Percentiles rank a stretch among this genome's conserved stretches.
These are phyloP conservation scores for Procambarus clarkii DNA, from an alignment of 1,140 invertebrate genomes.

Conservation along the genomic window DNA sequence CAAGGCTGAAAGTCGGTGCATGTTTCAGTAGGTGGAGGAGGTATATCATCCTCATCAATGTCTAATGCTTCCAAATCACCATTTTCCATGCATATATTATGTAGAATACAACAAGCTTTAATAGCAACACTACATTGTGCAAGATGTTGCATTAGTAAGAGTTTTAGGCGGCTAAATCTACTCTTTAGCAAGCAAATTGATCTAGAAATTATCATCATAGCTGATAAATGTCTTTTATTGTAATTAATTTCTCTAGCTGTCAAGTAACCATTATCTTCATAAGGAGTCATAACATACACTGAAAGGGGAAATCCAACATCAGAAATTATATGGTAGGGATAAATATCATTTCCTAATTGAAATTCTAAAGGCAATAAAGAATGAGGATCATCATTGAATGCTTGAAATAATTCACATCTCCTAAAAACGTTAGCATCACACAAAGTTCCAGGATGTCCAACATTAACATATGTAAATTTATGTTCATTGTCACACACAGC, in stretches of 20 bases:
- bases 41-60: constrained; percentile 40
- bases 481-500: constrained; percentile 52
- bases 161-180: constrained; percentile 36
- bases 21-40: not conserved
- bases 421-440: constrained; percentile 44
- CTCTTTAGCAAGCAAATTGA: constrained; percentile 31
- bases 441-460: constrained; percentile 54
- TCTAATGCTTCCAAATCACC: constrained; percentile 16
- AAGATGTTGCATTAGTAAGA: constrained; percentile 56
- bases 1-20: not conserved
- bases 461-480: constrained; percentile 56
- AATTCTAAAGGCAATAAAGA: constrained; percentile 44
- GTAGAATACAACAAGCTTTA: constrained; percentile 59
- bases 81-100: constrained; percentile 51
- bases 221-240: constrained; percentile 27
- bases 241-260: constrained; percentile 19
- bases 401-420: constrained; percentile 48
- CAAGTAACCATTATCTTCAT: constrained; percentile 24
- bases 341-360: not conserved
- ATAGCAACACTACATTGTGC: constrained; percentile 58
- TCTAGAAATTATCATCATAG: constrained; percentile 20
- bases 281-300: constrained; percentile 56
- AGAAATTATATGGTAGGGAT: constrained; percentile 38
- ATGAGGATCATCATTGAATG: constrained; percentile 49
- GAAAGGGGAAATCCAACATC: constrained; percentile 56